Evolutionary conservation across 2,113 vertebrate species (phyloP).

Genomic region (Abramis brama): DNA sequence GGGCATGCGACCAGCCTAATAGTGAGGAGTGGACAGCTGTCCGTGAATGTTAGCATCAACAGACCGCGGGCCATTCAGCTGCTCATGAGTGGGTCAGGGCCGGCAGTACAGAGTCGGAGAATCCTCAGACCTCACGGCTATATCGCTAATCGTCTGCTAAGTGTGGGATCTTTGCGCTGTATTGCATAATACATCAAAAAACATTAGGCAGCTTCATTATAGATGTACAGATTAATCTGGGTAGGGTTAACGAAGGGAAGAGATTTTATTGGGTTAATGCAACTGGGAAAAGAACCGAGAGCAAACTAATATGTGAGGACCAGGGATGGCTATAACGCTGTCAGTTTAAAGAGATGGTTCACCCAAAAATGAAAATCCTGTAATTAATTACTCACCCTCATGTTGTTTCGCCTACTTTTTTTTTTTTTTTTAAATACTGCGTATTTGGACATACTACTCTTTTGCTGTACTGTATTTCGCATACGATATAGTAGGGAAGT

Average conservation of each 20-base stretch:
- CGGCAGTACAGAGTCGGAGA: background rate
- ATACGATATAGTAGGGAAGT: too few species aligned
- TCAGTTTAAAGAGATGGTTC: background rate
- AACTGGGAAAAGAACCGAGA: background rate
- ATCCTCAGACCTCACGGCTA: slow-evolving; percentile 1
- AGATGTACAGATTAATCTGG: background rate
- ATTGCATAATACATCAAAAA: slow-evolving; percentile 23
- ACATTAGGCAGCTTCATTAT: slow-evolving; percentile 18
- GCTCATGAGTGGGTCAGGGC: slow-evolving; percentile 19
- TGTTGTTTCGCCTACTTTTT: too few species aligned
- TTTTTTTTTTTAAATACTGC: too few species aligned
- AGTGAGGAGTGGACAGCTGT: slow-evolving; percentile 54
- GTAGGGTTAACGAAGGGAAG: slow-evolving; percentile 1
- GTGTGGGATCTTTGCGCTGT: background rate
- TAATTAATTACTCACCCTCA: too few species aligned
- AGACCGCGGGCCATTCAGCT: slow-evolving; percentile 51
- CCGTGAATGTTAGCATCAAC: slow-evolving; percentile 52
- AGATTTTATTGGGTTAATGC: background rate
- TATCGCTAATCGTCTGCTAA: background rate
- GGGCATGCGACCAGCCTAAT: slow-evolving; percentile 50
- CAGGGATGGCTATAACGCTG: background rate
- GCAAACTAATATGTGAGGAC: background rate
- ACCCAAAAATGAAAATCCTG: too few species aligned
- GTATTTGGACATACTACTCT: too few species aligned
- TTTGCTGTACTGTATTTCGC: too few species aligned